Evolutionary conservation across 30 jellyfish, hydroid and myxozoan genomes (phyloP), one percentile per base, ranked within the genome.

Genomic region (Chironex yamaguchii): DNA sequence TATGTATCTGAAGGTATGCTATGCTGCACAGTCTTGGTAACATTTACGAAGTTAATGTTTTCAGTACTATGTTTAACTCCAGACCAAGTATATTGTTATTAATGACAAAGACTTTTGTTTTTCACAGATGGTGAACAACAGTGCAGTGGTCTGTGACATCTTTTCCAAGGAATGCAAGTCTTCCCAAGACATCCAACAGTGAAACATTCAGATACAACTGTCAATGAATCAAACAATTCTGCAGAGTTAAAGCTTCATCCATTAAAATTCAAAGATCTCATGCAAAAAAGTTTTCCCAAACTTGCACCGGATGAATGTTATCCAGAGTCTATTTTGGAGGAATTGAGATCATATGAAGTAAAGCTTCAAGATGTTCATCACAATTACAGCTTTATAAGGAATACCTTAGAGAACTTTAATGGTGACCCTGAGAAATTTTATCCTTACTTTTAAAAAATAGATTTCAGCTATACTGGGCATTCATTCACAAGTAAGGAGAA

Each of bases 281-380:
- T 51, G 9, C 34, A 71, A 66, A 49, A 0, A 11, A 85, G 79
- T 73, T 63, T 13, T 20, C 13, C 0, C 21, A 86, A 86, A 53
- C 70, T 76, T 66, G 80, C 91, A 25, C 27, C 71, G 3, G 91
- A 86, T 52, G 91, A 86, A 25, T 73, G 96, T 27, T 86, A 86
- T 58, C 76, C 91, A 29, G 91, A 86, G 28, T 64, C 75, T 29
- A 22, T 62, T 50, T 72, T 90, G 20, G 21, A 54, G 3, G 96
- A 74, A 74, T 76, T 86, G 34, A 28, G 72, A 12, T 21, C 58
- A 0, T 54, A 63, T 25, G 13, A 28, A 11, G 54, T 82, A n/a
- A 34, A 33, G 26, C 48, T 71, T 54, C 90, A 71, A 35, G 95
- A 85, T 66, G 95, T 76, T 48, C 36, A 63, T 13, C n/a, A n/a